Conservation (phyloP, 2,888 invertebrate species). For the Chironomus tentans region DNA sequence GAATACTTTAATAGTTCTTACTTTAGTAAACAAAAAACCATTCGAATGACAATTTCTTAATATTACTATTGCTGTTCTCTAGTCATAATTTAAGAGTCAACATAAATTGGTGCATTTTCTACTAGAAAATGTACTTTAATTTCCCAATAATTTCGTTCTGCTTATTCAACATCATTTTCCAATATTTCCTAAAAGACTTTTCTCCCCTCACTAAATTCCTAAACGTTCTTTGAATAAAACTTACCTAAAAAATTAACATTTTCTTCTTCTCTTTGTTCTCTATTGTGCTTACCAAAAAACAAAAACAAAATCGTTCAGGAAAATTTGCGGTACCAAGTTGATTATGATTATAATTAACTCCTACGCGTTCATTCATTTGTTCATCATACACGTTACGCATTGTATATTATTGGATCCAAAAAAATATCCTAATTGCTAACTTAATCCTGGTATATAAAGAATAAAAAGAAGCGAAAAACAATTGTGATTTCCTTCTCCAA, state of each 20-base stretch:
- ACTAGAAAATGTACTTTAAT: too few species aligned
- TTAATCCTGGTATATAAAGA: background rate
- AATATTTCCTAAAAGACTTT: too few species aligned
- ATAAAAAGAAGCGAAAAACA: background rate
- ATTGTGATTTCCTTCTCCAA: background rate
- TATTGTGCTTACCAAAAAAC: background rate
- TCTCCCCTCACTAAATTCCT: background rate
- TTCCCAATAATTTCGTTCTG: too few species aligned
- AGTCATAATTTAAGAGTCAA: too few species aligned
- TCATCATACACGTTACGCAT: background rate
- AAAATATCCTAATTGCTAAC: background rate
- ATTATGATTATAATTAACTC: slow-evolving; percentile 31
- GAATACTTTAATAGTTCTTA: too few species aligned
- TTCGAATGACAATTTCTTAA: too few species aligned
- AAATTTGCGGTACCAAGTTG: slow-evolving; percentile 32
- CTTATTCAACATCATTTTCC: too few species aligned
- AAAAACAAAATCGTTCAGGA: slow-evolving; percentile 27
- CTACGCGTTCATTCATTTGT: background rate
- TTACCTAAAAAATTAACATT: background rate
- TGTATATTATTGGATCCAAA: slow-evolving; percentile 3
- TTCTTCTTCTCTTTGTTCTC: slow-evolving; percentile 21
- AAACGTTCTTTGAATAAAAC: background rate
- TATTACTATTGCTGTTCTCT: too few species aligned
- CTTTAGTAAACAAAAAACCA: too few species aligned
- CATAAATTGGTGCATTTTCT: too few species aligned